phyloP scores from a whole-genome alignment of 1,140 invertebrate species.

The Schlechtendalia chinensis region DNA sequence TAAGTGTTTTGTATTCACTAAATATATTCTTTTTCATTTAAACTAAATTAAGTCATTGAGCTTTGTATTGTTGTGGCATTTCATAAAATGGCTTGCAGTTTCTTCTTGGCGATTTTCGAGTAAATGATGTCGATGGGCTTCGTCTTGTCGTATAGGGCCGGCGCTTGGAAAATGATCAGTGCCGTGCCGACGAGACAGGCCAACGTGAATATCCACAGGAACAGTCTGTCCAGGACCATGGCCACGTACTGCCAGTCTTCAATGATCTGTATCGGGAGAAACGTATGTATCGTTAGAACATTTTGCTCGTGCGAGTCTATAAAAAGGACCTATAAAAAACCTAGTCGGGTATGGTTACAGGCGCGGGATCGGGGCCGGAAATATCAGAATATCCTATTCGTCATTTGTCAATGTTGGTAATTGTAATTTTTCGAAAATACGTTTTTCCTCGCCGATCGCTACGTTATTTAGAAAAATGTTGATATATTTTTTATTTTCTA shows the following conservation, averaged over 20 bases:
- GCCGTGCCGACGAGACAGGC: constrained; percentile 89
- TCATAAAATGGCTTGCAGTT: constrained; percentile 48
- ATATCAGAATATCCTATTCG: too few species aligned
- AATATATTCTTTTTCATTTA: not conserved
- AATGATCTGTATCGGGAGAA: constrained; percentile 70
- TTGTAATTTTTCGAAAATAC: too few species aligned
- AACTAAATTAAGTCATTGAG: constrained; percentile 41
- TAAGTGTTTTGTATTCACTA: constrained; percentile 43
- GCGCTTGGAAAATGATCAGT: constrained; percentile 92
- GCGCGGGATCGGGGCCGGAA: too few species aligned
- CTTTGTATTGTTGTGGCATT: constrained; percentile 38
- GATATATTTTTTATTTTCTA: too few species aligned
- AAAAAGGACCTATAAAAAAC: too few species aligned
- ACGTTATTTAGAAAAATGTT: too few species aligned
- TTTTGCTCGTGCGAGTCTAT: too few species aligned
- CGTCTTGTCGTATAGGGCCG: constrained; percentile 90
- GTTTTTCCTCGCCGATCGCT: too few species aligned
- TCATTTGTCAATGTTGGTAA: too few species aligned
- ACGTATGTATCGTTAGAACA: not conserved
- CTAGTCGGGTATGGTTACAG: too few species aligned
- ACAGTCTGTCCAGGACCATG: constrained; percentile 92
- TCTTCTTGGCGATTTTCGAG: constrained; percentile 74
- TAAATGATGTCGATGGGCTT: constrained; percentile 89
- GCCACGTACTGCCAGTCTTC: constrained; percentile 99
- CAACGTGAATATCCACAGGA: constrained; percentile 94